Percentiles rank a stretch among this genome's conserved stretches.
phyloP scores from a whole-genome alignment of 2,113 vertebrate species.

The Serilophus lunatus region DNA sequence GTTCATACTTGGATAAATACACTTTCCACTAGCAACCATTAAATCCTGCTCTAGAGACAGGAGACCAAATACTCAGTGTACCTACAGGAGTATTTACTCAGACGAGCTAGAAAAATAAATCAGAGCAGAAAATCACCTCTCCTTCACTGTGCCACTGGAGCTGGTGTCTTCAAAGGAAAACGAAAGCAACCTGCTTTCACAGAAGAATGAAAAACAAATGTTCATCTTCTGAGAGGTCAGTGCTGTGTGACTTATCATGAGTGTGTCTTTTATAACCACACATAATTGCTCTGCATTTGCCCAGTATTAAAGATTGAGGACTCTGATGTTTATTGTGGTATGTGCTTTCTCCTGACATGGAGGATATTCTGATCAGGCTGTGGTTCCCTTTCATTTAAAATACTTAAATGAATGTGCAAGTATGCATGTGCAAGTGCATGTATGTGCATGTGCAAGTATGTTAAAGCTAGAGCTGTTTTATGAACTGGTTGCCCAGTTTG shows the following conservation, averaged over 20 bases:
- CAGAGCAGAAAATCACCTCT: not conserved
- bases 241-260: rapidly evolving
- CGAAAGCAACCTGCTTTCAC: rapidly evolving
- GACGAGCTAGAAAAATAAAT: not conserved
- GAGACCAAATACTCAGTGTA: not conserved
- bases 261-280: not conserved
- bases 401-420: too few relatives aligned
- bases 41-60: not conserved
- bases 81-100: not conserved
- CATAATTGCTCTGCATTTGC: too few relatives aligned
- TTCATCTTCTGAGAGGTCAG: not conserved
- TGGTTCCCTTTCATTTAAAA: not conserved
- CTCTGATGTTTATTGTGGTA: not conserved
- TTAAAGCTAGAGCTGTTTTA: not conserved
- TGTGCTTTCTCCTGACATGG: not conserved
- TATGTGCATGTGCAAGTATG: rapidly evolving
- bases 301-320: not conserved
- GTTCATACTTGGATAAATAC: not conserved
- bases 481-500: not conserved
- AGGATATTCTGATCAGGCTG: not conserved
- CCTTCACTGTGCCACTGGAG: not conserved
- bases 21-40: not conserved
- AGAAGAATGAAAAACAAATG: not conserved
- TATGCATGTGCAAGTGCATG: too few relatives aligned
- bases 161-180: not conserved